These are phyloP conservation scores for Neodiprion virginianus DNA, from an alignment of 1,140 invertebrate species.

Conservation along the genomic window DNA sequence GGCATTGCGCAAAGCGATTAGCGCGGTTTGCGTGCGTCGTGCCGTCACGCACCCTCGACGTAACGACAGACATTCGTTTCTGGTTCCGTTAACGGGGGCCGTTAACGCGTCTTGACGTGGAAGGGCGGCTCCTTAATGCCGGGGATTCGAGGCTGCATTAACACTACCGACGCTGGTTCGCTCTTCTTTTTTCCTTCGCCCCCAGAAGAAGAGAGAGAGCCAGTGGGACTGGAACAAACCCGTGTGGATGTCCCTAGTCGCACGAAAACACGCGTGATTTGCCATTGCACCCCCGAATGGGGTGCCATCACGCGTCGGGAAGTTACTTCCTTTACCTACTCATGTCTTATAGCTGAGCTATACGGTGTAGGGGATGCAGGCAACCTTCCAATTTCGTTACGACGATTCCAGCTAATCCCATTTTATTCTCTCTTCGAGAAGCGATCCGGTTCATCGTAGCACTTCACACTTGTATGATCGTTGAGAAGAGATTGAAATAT, in stretches of 20 bases:
- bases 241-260: neutral
- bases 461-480: too few species aligned
- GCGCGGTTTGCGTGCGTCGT: slow-evolving; percentile 31
- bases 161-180: slow-evolving; percentile 8
- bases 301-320: neutral
- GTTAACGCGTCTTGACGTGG: slow-evolving; percentile 29
- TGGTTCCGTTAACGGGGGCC: slow-evolving; percentile 36
- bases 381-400: too few species aligned
- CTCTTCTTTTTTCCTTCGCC: slow-evolving; percentile 13
- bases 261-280: neutral
- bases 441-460: too few species aligned
- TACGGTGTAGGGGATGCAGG: neutral
- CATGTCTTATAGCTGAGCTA: neutral
- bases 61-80: slow-evolving; percentile 24
- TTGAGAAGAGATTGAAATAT: too few species aligned
- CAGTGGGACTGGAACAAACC: neutral
- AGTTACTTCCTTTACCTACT: neutral
- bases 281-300: neutral
- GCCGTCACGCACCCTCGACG: slow-evolving; percentile 15
- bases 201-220: slow-evolving; percentile 11
- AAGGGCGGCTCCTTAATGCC: neutral
- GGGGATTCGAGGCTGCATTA: slow-evolving; percentile 19
- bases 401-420: too few species aligned
- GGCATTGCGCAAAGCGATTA: slow-evolving; percentile 8
- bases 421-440: too few species aligned